phyloP scores from a whole-genome alignment of 1,140 invertebrate species.

The Elysia chlorotica region DNA sequence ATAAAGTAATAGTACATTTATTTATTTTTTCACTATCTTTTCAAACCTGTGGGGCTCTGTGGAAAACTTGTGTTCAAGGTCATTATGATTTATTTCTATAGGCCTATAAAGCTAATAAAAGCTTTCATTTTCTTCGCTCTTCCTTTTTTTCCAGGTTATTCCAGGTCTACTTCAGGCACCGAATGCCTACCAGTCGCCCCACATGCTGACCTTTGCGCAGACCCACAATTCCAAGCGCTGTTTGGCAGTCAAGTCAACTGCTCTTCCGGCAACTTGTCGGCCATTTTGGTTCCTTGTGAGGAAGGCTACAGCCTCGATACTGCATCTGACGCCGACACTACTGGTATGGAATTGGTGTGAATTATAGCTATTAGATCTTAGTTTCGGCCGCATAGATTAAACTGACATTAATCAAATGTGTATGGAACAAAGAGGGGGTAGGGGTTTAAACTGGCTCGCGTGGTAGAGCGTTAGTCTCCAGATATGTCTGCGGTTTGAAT shows the following conservation, averaged over 20 bases:
- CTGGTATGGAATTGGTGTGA: too few species aligned
- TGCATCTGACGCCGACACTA: background rate
- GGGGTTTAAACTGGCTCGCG: too few species aligned
- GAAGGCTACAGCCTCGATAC: slow-evolving; percentile 11
- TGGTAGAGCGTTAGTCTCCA: too few species aligned
- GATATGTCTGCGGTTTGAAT: too few species aligned
- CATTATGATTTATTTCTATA: background rate
- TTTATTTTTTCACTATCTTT: background rate
- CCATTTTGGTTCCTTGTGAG: slow-evolving; percentile 7
- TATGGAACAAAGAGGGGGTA: too few species aligned
- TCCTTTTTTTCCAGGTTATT: background rate
- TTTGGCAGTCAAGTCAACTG: slow-evolving; percentile 7
- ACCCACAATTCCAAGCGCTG: background rate
- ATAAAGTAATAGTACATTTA: background rate
- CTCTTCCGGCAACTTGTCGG: background rate
- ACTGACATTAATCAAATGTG: too few species aligned
- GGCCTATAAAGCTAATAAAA: background rate
- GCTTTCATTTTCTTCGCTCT: background rate
- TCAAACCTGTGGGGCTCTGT: background rate
- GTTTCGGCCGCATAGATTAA: too few species aligned
- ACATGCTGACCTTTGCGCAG: background rate
- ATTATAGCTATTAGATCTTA: too few species aligned
- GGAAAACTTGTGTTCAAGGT: too few species aligned
- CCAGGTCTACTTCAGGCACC: background rate
- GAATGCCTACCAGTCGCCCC: background rate